Conservation (phyloP, 2,888 invertebrate genomes). For the Drosophila lutescens region DNA sequence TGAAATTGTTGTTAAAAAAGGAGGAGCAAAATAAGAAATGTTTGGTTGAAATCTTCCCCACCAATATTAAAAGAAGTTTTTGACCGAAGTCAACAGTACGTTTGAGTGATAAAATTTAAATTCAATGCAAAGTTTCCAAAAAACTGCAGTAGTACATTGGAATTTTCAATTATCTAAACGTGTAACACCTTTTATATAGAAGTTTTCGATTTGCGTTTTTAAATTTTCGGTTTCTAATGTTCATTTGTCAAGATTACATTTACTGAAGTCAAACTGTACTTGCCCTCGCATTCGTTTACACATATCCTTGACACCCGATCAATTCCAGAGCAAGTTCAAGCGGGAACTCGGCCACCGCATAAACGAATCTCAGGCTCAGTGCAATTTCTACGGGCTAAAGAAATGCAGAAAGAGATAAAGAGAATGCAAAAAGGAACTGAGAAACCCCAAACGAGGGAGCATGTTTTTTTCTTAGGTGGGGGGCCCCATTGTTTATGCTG, state of each 20-base stretch:
- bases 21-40: too few relatives aligned
- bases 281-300: slow-evolving; percentile 23
- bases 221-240: too few relatives aligned
- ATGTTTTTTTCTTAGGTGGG: slow-evolving; percentile 25
- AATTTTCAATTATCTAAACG: too few relatives aligned
- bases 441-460: slow-evolving; percentile 23
- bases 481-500: slow-evolving; percentile 64
- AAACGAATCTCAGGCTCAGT: slow-evolving; percentile 16
- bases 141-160: too few relatives aligned
- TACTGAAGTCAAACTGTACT: not conserved
- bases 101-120: too few relatives aligned
- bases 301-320: slow-evolving; percentile 28
- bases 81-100: too few relatives aligned
- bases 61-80: too few relatives aligned
- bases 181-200: too few relatives aligned
- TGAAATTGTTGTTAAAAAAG: too few relatives aligned
- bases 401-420: slow-evolving; percentile 31
- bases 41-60: too few relatives aligned
- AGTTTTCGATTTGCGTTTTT: too few relatives aligned
- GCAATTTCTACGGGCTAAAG: slow-evolving; percentile 45
- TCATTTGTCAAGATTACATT: not conserved
- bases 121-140: too few relatives aligned
- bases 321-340: slow-evolving; percentile 32
- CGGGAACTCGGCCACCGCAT: slow-evolving; percentile 20
- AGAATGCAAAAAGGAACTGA: slow-evolving; percentile 6